Conservation (phyloP, 2,113 vertebrate genomes). For the Picathartes gymnocephalus region DNA sequence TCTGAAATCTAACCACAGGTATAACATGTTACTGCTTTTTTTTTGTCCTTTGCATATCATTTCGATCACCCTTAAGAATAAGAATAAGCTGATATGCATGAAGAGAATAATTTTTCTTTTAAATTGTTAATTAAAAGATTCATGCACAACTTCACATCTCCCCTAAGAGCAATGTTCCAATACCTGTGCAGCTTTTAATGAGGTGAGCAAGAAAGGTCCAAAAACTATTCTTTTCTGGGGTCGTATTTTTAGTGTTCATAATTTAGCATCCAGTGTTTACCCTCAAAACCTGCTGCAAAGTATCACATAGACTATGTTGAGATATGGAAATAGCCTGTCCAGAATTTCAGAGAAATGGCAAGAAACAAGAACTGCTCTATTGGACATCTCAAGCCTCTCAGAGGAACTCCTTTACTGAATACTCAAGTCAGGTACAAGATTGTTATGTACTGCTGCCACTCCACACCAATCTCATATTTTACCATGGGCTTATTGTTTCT, state of each 20-base stretch:
- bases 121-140: slow-evolving; percentile 56
- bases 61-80: slow-evolving; percentile 27
- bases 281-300: not conserved
- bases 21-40: not conserved
- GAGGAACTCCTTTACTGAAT: not conserved
- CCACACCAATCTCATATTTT: not conserved
- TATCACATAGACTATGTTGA: not conserved
- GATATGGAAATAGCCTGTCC: not conserved
- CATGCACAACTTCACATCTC: slow-evolving; percentile 2
- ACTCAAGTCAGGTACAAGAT: not conserved
- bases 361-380: not conserved
- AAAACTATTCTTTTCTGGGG: not conserved
- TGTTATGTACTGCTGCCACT: not conserved
- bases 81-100: not conserved
- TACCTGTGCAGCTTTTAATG: slow-evolving; percentile 20
- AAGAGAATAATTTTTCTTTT: slow-evolving; percentile 23
- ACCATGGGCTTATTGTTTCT: not conserved
- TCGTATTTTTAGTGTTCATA: not conserved
- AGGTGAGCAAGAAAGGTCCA: not conserved
- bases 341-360: not conserved
- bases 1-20: slow-evolving; percentile 12
- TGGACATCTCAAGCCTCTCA: not conserved
- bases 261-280: not conserved
- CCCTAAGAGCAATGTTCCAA: not conserved
- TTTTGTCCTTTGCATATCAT: not conserved